phyloP scores from a whole-genome alignment of 2,888 invertebrate species.

The Xylocampa areola region DNA sequence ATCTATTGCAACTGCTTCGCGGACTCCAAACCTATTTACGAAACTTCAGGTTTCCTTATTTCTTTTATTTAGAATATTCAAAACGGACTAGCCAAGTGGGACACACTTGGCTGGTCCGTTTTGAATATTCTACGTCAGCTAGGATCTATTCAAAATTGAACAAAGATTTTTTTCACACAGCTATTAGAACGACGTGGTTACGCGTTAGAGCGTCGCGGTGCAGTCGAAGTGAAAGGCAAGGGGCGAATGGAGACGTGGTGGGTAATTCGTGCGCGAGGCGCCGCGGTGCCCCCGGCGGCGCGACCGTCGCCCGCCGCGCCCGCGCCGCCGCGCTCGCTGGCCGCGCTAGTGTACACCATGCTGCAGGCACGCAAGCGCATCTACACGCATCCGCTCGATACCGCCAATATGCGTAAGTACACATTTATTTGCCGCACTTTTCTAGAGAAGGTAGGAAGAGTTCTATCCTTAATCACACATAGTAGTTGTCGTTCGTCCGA shows the following conservation, averaged over 20 bases:
- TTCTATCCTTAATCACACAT: not conserved
- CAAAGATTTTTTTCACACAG: conserved; percentile 81
- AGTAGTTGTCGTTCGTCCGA: not conserved
- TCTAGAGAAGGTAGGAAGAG: too few relatives aligned
- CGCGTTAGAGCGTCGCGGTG: conserved; percentile 93
- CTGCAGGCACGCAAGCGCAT: conserved; percentile 95
- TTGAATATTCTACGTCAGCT: too few relatives aligned
- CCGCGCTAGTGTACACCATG: conserved; percentile 96
- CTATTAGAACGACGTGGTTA: conserved; percentile 93
- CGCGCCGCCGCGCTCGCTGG: conserved; percentile 92
- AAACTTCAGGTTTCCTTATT: too few relatives aligned
- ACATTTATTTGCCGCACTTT: not conserved
- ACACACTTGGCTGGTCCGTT: too few relatives aligned
- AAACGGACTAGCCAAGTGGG: too few relatives aligned
- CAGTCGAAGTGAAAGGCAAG: conserved; percentile 97
- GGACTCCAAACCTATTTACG: too few relatives aligned
- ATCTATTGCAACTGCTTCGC: too few relatives aligned
- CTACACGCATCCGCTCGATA: conserved; percentile 77
- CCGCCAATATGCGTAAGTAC: conserved; percentile 64
- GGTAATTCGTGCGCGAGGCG: conserved; percentile 92
- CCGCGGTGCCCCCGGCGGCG: conserved; percentile 86
- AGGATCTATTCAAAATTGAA: not conserved
- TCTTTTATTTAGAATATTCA: too few relatives aligned
- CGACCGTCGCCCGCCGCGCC: conserved; percentile 92
- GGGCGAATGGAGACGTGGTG: conserved; percentile 99